These are phyloP conservation scores for Holacanthella duospinosa DNA, from an alignment of 2,888 invertebrate species.

Conservation along the genomic window DNA sequence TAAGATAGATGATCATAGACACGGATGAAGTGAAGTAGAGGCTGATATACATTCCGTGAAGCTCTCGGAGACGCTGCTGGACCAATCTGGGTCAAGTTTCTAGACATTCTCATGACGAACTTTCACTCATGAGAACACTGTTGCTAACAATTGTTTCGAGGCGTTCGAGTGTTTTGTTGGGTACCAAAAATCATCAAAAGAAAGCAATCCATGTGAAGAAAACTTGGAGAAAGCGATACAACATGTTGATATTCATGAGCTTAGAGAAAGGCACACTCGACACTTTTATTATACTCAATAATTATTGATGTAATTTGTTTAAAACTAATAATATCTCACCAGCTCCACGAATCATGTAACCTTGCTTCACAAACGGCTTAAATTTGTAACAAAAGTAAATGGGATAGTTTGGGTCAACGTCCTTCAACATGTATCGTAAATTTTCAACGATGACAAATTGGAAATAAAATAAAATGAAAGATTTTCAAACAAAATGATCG, in stretches of 20 bases:
- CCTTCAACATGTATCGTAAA: slow-evolving; percentile 75
- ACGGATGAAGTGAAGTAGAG: slow-evolving; percentile 35
- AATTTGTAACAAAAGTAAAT: slow-evolving; percentile 85
- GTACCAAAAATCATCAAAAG: slow-evolving; percentile 71
- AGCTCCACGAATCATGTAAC: slow-evolving; percentile 86
- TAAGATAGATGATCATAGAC: slow-evolving; percentile 27
- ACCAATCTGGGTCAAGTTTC: slow-evolving; percentile 45
- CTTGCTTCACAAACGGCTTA: slow-evolving; percentile 69
- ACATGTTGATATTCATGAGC: slow-evolving; percentile 78
- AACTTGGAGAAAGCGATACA: slow-evolving; percentile 91
- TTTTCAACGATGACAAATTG: slow-evolving; percentile 88
- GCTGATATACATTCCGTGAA: slow-evolving; percentile 40
- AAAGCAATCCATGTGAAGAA: slow-evolving; percentile 88
- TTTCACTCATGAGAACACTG: slow-evolving; percentile 48
- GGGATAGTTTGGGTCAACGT: slow-evolving; percentile 60
- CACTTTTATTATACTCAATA: not conserved
- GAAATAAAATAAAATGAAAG: slow-evolving; percentile 94
- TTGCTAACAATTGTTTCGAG: slow-evolving; percentile 60
- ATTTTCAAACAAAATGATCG: too few relatives aligned
- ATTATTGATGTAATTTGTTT: not conserved
- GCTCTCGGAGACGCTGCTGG: slow-evolving; percentile 40
- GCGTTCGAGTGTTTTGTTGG: slow-evolving; percentile 88
- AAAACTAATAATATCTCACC: too few relatives aligned
- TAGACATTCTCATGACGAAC: slow-evolving; percentile 50
- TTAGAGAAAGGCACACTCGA: slow-evolving; percentile 54